Percentiles rank a stretch among this genome's conserved stretches.
phyloP scores from a whole-genome alignment of 2,888 invertebrate genomes.

The Folsomia manolachei region DNA sequence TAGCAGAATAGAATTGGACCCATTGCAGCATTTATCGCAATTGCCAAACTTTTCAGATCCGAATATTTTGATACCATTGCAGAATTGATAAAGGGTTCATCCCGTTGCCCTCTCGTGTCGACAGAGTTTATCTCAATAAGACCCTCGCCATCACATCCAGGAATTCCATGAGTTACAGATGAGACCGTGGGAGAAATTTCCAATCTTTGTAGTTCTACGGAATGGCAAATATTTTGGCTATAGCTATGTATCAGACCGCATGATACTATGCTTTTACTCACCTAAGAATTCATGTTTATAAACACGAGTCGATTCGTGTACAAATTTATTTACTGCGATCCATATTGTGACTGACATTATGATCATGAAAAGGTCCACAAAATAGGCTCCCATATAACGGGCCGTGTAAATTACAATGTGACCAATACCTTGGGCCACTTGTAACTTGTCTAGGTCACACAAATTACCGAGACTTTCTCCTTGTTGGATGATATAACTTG shows the following conservation, averaged over 20 bases:
- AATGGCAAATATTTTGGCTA: too few species aligned
- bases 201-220: too few species aligned
- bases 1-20: background rate
- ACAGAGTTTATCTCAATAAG: background rate
- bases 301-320: too few species aligned
- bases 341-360: background rate
- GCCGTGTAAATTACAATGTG: background rate
- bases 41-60: background rate
- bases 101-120: too few species aligned
- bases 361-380: constrained; percentile 5
- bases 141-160: too few species aligned
- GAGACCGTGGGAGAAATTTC: too few species aligned
- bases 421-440: background rate
- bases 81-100: too few species aligned
- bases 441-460: background rate
- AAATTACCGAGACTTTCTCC: background rate
- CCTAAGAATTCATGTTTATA: too few species aligned
- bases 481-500: background rate
- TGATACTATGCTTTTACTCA: too few species aligned
- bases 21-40: background rate
- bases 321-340: background rate
- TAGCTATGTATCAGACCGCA: too few species aligned
- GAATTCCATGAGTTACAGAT: too few species aligned
- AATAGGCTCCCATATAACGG: constrained; percentile 7
- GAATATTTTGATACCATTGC: background rate